Evolutionary conservation across 2,113 vertebrate species (phyloP).

Genomic region (Eonycteris spelaea): DNA sequence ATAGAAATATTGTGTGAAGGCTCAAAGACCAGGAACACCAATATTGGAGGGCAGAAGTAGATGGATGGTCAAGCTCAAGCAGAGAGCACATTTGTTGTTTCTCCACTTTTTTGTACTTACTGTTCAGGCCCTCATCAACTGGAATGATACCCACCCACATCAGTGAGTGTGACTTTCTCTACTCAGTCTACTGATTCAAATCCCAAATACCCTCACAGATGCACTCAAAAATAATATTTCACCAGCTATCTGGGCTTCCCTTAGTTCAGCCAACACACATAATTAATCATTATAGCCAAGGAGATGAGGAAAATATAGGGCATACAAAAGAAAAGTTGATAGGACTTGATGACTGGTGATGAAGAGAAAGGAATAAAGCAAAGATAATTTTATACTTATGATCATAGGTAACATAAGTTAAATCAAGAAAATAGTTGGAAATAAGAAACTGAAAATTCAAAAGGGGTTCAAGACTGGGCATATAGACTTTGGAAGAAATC

Average conservation of each 20-base stretch:
- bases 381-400: not conserved
- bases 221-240: not conserved
- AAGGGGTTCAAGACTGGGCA: not conserved
- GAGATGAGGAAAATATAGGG: not conserved
- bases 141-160: not conserved
- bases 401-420: not conserved
- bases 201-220: not conserved
- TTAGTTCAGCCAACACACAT: not conserved
- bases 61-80: too few relatives aligned
- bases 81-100: not conserved
- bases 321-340: not conserved
- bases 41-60: too few relatives aligned
- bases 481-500: not conserved
- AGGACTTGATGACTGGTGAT: not conserved
- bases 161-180: not conserved
- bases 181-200: not conserved
- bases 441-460: not conserved
- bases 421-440: not conserved
- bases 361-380: not conserved
- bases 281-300: not conserved
- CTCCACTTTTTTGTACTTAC: not conserved
- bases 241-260: not conserved
- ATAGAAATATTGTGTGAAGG: too few relatives aligned
- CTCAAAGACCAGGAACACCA: too few relatives aligned
- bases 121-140: not conserved